Evolutionary conservation across 2,113 vertebrate genomes (phyloP).

Genomic region (Pseudonaja textilis): DNA sequence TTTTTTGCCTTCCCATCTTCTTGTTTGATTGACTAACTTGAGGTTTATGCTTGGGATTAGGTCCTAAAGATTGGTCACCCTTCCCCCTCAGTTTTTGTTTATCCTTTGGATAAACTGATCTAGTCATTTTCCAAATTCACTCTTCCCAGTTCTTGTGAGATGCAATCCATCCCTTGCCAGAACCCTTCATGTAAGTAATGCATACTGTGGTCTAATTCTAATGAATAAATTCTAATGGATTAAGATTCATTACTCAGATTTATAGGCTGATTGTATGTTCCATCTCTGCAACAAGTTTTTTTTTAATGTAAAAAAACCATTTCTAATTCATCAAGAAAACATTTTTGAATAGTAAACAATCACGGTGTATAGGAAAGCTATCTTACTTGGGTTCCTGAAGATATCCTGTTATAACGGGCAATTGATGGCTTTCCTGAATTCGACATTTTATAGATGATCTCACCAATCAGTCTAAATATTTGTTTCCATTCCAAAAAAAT

Average conservation of each 20-base stretch:
- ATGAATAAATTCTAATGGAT: not conserved
- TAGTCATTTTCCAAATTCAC: not conserved
- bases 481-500: not conserved
- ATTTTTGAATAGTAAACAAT: not conserved
- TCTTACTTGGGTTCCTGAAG: not conserved
- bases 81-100: not conserved
- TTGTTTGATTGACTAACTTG: not conserved
- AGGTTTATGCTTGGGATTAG: not conserved
- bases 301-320: not conserved
- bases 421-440: not conserved
- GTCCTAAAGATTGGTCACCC: not conserved
- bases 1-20: not conserved
- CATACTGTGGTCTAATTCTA: too few relatives aligned
- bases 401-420: not conserved
- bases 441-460: not conserved
- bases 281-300: not conserved
- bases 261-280: not conserved
- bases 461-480: not conserved
- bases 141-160: not conserved
- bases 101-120: not conserved
- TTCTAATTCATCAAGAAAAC: not conserved
- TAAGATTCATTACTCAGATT: not conserved
- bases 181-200: too few relatives aligned
- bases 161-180: too few relatives aligned
- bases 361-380: not conserved